Evolutionary conservation across 1,140 invertebrate species (phyloP).

Genomic region (Holotrichia oblita): DNA sequence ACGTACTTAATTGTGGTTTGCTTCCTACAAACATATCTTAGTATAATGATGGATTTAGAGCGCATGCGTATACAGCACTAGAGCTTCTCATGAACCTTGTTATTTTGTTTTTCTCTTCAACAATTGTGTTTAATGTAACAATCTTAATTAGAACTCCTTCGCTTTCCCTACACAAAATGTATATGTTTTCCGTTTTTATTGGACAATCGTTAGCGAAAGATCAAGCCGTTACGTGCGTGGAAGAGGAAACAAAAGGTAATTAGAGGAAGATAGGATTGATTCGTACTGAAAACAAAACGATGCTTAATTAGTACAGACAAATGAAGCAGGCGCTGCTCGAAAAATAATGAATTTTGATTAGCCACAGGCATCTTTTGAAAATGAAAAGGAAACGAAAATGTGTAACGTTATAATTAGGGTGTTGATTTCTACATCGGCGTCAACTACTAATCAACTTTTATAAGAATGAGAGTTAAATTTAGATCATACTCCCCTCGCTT

Average conservation of each 20-base stretch:
- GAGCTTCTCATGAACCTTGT: neutral
- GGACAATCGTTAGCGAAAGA: constrained; percentile 4
- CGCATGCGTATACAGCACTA: no score
- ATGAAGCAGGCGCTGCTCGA: neutral
- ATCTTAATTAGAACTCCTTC: neutral
- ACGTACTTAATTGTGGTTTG: no score
- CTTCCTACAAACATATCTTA: no score
- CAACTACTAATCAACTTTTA: no score
- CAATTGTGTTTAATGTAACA: neutral
- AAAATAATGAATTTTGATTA: neutral
- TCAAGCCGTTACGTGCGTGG: neutral
- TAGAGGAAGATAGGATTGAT: constrained; percentile 7
- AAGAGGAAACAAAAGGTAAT: constrained; percentile 1
- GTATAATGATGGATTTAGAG: no score
- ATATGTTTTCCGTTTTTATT: neutral
- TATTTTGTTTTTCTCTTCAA: neutral
- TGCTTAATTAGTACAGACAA: neutral
- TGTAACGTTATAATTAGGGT: neutral
- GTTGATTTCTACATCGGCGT: no score
- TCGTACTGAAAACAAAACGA: neutral
- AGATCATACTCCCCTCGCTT: no score
- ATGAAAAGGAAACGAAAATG: neutral
- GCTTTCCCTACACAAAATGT: neutral
- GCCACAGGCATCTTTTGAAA: neutral
- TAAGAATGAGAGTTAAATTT: no score